Evolutionary conservation across 2,113 vertebrate species (phyloP), one percentile per base, ranked within the genome.

Genomic region (Glaucidium brasilianum): DNA sequence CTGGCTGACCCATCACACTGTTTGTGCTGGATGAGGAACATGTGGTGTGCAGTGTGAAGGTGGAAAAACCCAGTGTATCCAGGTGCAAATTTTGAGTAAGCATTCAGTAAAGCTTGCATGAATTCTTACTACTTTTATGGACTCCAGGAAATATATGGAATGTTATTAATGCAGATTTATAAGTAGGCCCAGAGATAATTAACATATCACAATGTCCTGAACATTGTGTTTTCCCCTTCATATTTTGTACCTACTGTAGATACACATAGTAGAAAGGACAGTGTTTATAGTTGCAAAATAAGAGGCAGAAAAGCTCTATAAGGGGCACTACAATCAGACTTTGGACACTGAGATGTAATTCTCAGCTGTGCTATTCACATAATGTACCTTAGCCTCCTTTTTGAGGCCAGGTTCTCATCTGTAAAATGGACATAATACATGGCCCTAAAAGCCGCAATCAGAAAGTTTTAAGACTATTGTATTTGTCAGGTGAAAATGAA

Each of bases 1-100:
- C 96, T 96, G 95, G 96, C 96, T 94, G 95, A 97, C 90, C 95
- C 41, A 30, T 67, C 87, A 19, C 64, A 7, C 81, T 93, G 78
- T 95, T 96, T 94, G 69, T 93, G 88, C 90, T 92, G 92, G 94
- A 96, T 93, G 95, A 81, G 55, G 96, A 97, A 93, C 96, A 96
- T 91, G 94, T 96, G 94, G 47, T 50, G 82, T 86, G 83, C 79
- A 27, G 59, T 77, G 90, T 78, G 90, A 94, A 92, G 88, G 94
- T 88, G 79, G 96, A 96, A 96, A 93, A 96, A 94, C 34, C 87
- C 96, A 58, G 25, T 12, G 30, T 34, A 63, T 88, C 94, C 96
- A 96, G 94, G 94, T 94, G 96, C 92, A 96, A 94, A 85, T 77
- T 96, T 92, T 77, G 82, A 93, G 64, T 66, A 71, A 86, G 55